These are phyloP conservation scores for Spodoptera picta DNA, from an alignment of 2,888 invertebrate species.

Conservation along the genomic window DNA sequence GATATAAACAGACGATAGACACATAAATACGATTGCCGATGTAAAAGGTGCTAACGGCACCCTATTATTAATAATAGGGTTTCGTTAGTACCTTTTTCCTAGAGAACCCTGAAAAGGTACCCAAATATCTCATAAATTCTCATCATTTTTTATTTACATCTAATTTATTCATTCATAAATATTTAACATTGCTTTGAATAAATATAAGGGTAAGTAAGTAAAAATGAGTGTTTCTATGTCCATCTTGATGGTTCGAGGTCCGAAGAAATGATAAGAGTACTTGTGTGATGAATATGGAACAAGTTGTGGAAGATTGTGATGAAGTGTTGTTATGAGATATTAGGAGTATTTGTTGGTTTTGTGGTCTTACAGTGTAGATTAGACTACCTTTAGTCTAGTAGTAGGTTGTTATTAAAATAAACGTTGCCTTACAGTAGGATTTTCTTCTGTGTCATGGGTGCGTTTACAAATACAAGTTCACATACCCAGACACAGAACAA, in stretches of 20 bases:
- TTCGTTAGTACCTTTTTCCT: slow-evolving; percentile 25
- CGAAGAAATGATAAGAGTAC: slow-evolving; percentile 7
- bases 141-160: slow-evolving; percentile 43
- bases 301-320: neutral
- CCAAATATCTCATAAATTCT: slow-evolving; percentile 39
- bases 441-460: no score
- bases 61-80: slow-evolving; percentile 34
- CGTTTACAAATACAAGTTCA: no score
- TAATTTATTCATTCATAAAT: slow-evolving; percentile 48
- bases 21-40: slow-evolving; percentile 5
- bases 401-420: no score
- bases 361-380: no score
- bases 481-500: no score
- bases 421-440: no score
- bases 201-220: slow-evolving; percentile 24
- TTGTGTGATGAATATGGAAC: slow-evolving; percentile 15
- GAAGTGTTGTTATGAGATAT: no score
- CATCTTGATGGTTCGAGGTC: slow-evolving; percentile 11
- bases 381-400: no score
- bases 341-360: no score
- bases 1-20: neutral
- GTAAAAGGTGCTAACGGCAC: slow-evolving; percentile 13
- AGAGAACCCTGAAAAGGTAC: slow-evolving; percentile 28
- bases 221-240: slow-evolving; percentile 21
- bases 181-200: slow-evolving; percentile 41